Base-by-base conservation (phyloP, 1,140 invertebrate species). In the Anoplophora glabripennis region DNA sequence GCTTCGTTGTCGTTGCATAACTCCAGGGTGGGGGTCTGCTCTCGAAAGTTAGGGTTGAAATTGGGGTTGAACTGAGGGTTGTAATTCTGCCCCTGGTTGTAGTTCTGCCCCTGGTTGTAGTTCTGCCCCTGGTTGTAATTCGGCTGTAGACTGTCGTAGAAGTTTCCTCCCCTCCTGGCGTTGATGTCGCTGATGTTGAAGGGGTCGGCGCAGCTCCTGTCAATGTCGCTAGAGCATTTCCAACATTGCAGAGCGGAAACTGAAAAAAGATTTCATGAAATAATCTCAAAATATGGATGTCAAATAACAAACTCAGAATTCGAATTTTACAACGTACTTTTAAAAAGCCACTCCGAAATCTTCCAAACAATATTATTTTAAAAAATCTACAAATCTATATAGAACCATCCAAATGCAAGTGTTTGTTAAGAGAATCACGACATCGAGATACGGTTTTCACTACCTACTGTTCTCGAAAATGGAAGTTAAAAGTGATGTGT, bases 161-260 rank as follows among this genome's bases (percentile, higher is more conserved):
- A 51, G 14, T 11, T 56, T n/a, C 36, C 37, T 1, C 53, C 49
- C 4, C 42, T 10, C 12, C 53, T 49, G 38, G 55, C 48, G 9
- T 40, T 40, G 33, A 54, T 42, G 17, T 66, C 54, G 7, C 59
- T 21, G 5, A 33, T 8, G 42, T 66, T 66, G 48, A 66, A 66
- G 7, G 35, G 45, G 52, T 66, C 64, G 1, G 14, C 35, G 21
- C 64, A 66, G n/a, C 17, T 45, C 34, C 51, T 35, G 17, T 63
- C 60, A 7, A 66, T 59, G 46, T 66, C 64, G 17, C 64, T 66
- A 1, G 64, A 66, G 45, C 64, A 66, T 38, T 47, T 41, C 64
- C 64, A 66, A 51, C 64, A 66, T 53, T 57, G 57, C 9, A 66
- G 51, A 11, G 47, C 44, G n/a, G 41, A 9, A 38, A 15, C 63